Base-by-base conservation (phyloP, 92 coral and sea anemone species). In the Parazoanthus swiftii region DNA sequence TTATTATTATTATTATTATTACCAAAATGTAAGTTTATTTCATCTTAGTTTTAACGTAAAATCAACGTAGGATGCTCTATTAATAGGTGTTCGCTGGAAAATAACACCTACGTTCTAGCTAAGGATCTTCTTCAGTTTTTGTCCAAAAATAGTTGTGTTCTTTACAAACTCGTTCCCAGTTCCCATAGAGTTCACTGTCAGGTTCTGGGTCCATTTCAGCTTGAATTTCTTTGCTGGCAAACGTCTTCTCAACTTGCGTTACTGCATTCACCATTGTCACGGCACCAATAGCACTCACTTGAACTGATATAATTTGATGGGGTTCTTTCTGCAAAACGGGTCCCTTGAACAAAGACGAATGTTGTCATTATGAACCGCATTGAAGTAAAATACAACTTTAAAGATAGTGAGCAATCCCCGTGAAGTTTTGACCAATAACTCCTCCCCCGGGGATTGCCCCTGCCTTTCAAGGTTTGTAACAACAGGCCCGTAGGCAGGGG, bases 131-230 rank as follows among this genome's bases (percentile, higher is more conserved):
- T 44, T 76, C 54, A 39, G 25, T 16, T 21, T 82, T 9, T 20
- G 66, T 58, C 42, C 15, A 59, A 13, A 65, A 82, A 70, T 81
- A 81, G 16, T 23, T 81, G 25, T 81, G 75, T 67, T 82, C 76
- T 82, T 42, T 82, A 16, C 86, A 63, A 58, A 82, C 35, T 26
- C 58, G 59, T 66, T 81, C 21, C 85, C 74, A 81, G 85, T 81
- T 59, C 25, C 73, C 74, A 18, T 15, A 81, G 16, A 51, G 38
- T 10, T 79, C 67, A 1, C 6, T 29, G 13, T 65, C 58, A 18
- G 33, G 39, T 66, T 82, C 76, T 66, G 76, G 86, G 86, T 82
- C 86, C 86, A 67, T 66, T 9, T 39, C 74, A 20, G 38, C 74
- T 43, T 82, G 77, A 42, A 82, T 29, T 23, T 65, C n/a, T 51